A percentile compares a stretch with the other conserved stretches of the same genome.
phyloP scores from a whole-genome alignment of 1,140 invertebrate species.

The Saccostrea glomerata region DNA sequence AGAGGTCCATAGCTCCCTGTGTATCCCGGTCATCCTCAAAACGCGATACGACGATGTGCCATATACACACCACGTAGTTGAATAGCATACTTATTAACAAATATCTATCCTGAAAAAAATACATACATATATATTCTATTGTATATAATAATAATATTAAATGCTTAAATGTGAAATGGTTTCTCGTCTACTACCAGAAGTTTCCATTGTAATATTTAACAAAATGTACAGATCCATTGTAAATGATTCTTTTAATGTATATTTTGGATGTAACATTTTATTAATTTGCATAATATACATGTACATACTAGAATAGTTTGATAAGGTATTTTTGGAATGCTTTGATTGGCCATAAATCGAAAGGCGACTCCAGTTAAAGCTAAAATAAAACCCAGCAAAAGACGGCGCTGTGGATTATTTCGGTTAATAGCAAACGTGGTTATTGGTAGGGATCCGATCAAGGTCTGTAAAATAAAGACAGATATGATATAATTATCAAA shows the following conservation, averaged over 20 bases:
- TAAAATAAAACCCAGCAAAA: conserved; percentile 71
- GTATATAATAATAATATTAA: no score
- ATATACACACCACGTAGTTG: conserved; percentile 68
- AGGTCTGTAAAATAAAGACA: conserved; percentile 59
- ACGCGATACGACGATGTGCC: conserved; percentile 68
- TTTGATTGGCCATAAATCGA: conserved; percentile 73
- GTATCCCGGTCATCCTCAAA: conserved; percentile 42
- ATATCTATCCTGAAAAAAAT: conserved; percentile 68
- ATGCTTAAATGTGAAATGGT: no score
- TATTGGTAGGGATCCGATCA: conserved; percentile 70
- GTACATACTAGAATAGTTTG: conserved; percentile 70
- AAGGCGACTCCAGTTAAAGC: conserved; percentile 73
- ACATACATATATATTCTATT: background rate
- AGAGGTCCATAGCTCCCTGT: conserved; percentile 55
- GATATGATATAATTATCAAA: background rate
- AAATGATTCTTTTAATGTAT: no score
- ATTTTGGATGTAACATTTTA: no score
- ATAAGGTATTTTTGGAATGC: conserved; percentile 72
- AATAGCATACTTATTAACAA: conserved; percentile 67
- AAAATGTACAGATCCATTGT: no score
- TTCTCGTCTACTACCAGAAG: no score
- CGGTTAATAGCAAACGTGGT: conserved; percentile 70
- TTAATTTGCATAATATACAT: no score
- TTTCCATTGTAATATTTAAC: no score
- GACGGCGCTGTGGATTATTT: conserved; percentile 67